Evolutionary conservation across 2,797 vertebrate species (phyloP), one percentile per base, ranked within the genome.

Genomic region (Bradypus variegatus): DNA sequence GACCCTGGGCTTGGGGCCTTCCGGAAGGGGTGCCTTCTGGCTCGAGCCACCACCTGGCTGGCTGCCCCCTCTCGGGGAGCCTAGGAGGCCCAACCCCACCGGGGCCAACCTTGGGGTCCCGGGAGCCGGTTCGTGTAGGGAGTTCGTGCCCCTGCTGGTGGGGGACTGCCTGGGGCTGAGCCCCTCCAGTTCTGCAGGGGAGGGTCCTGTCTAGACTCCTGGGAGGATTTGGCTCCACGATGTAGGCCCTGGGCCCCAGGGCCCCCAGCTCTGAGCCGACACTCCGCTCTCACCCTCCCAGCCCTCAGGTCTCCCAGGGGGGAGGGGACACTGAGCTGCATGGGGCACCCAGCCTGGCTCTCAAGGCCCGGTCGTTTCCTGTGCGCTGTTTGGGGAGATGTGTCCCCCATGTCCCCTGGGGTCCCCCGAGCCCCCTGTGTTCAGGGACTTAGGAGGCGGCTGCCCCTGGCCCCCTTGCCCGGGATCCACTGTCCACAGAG

Each of bases 401-500:
- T 0, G 1, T 10, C 25, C 18, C 50, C 53, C 31, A 2, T 0
- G 10, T 12, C 1, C 69, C 38, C 16, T 48, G 31, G 62, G 62
- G n/a, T 41, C 55, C 29, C 21, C 11, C 14, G 5, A 0, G 10
- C 19, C 16, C 58, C 58, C 19, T 1, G 2, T 45, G 36, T 23
- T 36, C 86, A 23, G 6, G 5, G 23, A 36, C 73, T 53, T 23
- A 29, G 18, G 89, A 62, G 15, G 10, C 89, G 2, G 14, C 41
- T 21, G 33, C 15, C 36, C 53, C 53, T 36, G 33, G 31, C 12
- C n/a, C 36, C 21, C 33, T 33, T 33, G 65, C 65, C 65, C 27
- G 65, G 50, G 45, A 33, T 2, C n/a, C 6, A 0, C 48, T 0
- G 10, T 15, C 36, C 3, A 1, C 16, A 0, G 0, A 23, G n/a